Evolutionary conservation across 2,113 vertebrate species (phyloP).

Genomic region (Promerops cafer): DNA sequence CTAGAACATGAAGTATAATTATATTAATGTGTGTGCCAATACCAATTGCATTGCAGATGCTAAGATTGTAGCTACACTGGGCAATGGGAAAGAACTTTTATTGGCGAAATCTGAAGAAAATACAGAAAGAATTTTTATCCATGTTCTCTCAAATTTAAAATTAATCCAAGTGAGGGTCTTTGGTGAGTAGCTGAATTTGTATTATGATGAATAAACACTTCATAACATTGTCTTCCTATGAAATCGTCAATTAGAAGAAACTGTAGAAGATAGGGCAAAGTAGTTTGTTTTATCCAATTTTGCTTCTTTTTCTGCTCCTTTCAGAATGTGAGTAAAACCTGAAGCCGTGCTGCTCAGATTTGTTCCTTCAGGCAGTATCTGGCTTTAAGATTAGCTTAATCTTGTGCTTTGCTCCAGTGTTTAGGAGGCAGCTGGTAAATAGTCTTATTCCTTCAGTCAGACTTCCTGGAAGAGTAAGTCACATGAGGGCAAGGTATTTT

Average conservation of each 20-base stretch:
- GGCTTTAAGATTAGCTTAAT: neutral
- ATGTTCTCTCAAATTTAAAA: neutral
- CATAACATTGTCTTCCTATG: neutral
- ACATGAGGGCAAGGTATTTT: neutral
- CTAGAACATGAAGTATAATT: neutral
- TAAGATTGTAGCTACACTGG: neutral
- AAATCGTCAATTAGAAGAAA: conserved; percentile 38
- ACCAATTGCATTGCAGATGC: conserved; percentile 25
- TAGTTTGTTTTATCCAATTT: neutral
- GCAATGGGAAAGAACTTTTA: neutral
- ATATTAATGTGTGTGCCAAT: neutral
- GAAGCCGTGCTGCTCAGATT: neutral
- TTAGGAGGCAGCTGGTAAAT: neutral
- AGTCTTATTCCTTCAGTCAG: neutral
- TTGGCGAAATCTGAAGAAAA: conserved; percentile 11
- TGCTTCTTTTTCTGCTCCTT: neutral
- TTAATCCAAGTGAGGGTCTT: neutral
- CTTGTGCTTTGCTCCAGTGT: neutral
- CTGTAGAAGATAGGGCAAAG: neutral
- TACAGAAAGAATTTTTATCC: neutral
- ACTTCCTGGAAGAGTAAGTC: neutral
- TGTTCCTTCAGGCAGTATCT: neutral
- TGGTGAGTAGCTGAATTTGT: neutral
- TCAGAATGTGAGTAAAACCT: neutral
- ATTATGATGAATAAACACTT: neutral